A percentile compares a stretch with the other conserved stretches of the same genome.
phyloP scores from a whole-genome alignment of 2,797 vertebrate genomes.

The Amniataba percoides region DNA sequence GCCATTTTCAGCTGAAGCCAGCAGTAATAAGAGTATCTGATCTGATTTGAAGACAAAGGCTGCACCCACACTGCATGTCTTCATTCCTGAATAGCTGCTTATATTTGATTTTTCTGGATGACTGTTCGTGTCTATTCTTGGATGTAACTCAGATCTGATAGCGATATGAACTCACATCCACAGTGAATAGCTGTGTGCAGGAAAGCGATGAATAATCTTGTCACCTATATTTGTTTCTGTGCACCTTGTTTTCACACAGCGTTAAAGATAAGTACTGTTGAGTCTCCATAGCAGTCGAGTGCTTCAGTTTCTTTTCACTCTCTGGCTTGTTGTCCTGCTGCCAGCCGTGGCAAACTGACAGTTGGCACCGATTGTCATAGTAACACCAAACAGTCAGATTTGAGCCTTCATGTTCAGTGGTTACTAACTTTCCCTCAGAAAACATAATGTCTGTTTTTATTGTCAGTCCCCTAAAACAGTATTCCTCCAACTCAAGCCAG shows the following conservation, averaged over 20 bases:
- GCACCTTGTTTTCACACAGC: background rate
- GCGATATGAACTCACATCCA: constrained; percentile 29
- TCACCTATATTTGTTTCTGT: too few species aligned
- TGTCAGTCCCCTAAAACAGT: background rate
- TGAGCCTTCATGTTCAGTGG: background rate
- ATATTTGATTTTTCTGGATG: constrained; percentile 52
- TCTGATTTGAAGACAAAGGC: constrained; percentile 50
- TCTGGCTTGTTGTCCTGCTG: background rate
- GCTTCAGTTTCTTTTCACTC: constrained; percentile 1
- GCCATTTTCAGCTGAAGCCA: constrained; percentile 38
- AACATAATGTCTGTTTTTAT: background rate
- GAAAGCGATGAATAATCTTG: constrained; percentile 15
- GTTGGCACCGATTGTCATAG: background rate
- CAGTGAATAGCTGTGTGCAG: constrained; percentile 9
- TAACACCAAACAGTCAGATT: background rate
- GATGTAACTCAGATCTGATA: constrained; percentile 39
- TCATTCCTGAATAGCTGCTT: constrained; percentile 43
- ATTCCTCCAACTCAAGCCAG: background rate
- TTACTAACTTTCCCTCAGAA: background rate
- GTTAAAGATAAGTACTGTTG: too few species aligned
- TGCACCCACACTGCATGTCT: constrained; percentile 39
- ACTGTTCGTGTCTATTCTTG: constrained; percentile 48
- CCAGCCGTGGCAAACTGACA: constrained; percentile 1
- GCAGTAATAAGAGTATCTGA: constrained; percentile 50
- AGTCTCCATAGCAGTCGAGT: background rate